These are phyloP conservation scores for Thecophora atra DNA, from an alignment of 2,888 invertebrate species.

Conservation along the genomic window DNA sequence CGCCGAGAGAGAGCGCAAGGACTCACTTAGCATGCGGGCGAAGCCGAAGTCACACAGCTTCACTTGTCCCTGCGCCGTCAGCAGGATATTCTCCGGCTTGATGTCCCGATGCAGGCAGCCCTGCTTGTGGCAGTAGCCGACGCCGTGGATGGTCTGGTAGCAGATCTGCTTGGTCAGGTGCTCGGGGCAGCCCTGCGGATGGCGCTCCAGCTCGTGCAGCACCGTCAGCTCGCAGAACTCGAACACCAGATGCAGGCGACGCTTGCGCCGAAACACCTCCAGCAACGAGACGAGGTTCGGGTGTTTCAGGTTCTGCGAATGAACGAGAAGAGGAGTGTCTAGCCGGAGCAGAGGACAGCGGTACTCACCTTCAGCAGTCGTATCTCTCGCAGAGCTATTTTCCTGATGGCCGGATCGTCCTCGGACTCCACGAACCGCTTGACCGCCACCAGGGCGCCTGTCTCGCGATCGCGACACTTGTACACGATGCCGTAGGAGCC, in stretches of 20 bases:
- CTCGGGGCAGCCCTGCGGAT: slow-evolving; percentile 93
- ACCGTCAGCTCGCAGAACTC: slow-evolving; percentile 99
- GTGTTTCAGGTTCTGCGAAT: slow-evolving; percentile 92
- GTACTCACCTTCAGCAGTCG: slow-evolving; percentile 86
- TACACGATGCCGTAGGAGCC: slow-evolving; percentile 80
- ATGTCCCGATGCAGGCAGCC: slow-evolving; percentile 96
- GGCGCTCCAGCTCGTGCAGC: slow-evolving; percentile 93
- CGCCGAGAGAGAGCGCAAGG: background rate
- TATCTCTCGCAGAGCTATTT: slow-evolving; percentile 95
- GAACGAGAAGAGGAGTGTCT: background rate
- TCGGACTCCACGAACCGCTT: slow-evolving; percentile 98
- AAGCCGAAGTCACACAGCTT: slow-evolving; percentile 98
- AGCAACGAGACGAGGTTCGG: slow-evolving; percentile 96
- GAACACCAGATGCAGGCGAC: slow-evolving; percentile 96
- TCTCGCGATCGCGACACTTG: slow-evolving; percentile 94
- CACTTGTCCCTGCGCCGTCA: slow-evolving; percentile 91
- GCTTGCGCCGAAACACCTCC: slow-evolving; percentile 95
- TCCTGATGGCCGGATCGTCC: slow-evolving; percentile 94
- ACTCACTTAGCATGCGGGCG: slow-evolving; percentile 89
- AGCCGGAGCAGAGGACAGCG: background rate
- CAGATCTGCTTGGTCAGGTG: slow-evolving; percentile 89
- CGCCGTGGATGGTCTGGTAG: slow-evolving; percentile 94
- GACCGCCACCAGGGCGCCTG: slow-evolving; percentile 93
- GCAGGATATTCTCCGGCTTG: slow-evolving; percentile 97
- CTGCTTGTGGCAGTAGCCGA: slow-evolving; percentile 96